These are phyloP conservation scores for Drosophila repletoides DNA, from an alignment of 1,140 invertebrate genomes.

Conservation along the genomic window DNA sequence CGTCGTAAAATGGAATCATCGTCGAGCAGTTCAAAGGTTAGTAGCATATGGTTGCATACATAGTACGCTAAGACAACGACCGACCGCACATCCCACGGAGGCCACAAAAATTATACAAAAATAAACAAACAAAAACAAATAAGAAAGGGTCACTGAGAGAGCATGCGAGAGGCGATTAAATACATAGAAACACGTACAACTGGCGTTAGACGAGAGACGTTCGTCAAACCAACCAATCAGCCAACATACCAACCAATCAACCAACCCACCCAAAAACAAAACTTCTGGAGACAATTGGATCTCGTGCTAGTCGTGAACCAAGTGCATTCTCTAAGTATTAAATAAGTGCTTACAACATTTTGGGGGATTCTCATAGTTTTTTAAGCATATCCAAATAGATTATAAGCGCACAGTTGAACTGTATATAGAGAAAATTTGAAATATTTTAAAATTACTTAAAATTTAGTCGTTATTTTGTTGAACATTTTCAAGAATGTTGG, in stretches of 20 bases:
- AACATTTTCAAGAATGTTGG: not conserved
- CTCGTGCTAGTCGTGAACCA: slow-evolving; percentile 6
- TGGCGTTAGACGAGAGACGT: slow-evolving; percentile 10
- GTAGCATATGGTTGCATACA: slow-evolving; percentile 84
- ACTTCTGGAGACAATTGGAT: slow-evolving; percentile 25
- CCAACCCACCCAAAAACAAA: slow-evolving; percentile 18
- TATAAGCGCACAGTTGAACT: slow-evolving; percentile 22
- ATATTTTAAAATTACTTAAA: too few relatives aligned
- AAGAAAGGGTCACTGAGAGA: not conserved
- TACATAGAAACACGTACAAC: slow-evolving; percentile 3
- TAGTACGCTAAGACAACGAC: slow-evolving; percentile 75
- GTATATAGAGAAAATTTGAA: not conserved
- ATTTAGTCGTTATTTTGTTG: not conserved
- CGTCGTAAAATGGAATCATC: slow-evolving; percentile 90
- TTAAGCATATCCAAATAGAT: not conserved
- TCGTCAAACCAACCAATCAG: slow-evolving; percentile 1
- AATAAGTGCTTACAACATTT: not conserved
- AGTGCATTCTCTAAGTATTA: slow-evolving; percentile 14
- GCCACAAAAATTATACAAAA: slow-evolving; percentile 30
- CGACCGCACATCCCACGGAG: slow-evolving; percentile 27
- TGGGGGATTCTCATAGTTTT: slow-evolving; percentile 1
- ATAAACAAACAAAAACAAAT: slow-evolving; percentile 17
- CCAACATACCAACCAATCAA: not conserved
- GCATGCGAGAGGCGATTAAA: slow-evolving; percentile 6
- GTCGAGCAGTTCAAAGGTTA: slow-evolving; percentile 88